These are phyloP conservation scores for Fringilla coelebs DNA, from an alignment of 2,797 vertebrate species.

Conservation along the genomic window DNA sequence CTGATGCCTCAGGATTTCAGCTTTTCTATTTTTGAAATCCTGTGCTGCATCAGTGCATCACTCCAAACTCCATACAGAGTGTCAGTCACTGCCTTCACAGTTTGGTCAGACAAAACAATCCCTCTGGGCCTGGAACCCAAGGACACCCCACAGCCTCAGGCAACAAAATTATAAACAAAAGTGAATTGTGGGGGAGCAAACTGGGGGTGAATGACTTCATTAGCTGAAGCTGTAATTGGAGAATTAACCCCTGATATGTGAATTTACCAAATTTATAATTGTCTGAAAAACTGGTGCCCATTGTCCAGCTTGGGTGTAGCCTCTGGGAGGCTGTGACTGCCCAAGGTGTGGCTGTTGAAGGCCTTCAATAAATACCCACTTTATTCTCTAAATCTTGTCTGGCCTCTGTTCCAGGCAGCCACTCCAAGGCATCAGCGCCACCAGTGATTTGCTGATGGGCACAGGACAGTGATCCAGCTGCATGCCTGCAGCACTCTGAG, in stretches of 20 bases:
- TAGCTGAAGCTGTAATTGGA: not conserved
- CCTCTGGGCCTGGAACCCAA: not conserved
- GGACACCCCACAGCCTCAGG: not conserved
- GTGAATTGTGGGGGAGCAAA: not conserved
- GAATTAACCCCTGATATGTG: not conserved
- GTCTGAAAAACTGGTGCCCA: not conserved
- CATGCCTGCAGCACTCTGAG: not conserved
- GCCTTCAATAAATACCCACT: not conserved
- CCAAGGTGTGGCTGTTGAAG: not conserved
- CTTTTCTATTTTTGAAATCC: too few species aligned
- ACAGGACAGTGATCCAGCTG: not conserved
- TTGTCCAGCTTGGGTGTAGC: not conserved
- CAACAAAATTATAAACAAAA: not conserved
- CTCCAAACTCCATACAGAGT: not conserved
- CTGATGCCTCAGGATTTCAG: not conserved
- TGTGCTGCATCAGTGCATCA: not conserved
- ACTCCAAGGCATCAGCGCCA: not conserved
- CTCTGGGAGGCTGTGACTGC: not conserved
- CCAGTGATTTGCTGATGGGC: not conserved
- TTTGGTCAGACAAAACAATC: not conserved
- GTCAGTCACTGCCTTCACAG: not conserved
- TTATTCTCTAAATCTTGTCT: fast-evolving
- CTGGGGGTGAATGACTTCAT: not conserved
- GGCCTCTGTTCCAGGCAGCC: not conserved
- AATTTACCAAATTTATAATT: not conserved